Conservation (phyloP, 2,113 vertebrate genomes). For the Epinephelus fuscoguttatus region DNA sequence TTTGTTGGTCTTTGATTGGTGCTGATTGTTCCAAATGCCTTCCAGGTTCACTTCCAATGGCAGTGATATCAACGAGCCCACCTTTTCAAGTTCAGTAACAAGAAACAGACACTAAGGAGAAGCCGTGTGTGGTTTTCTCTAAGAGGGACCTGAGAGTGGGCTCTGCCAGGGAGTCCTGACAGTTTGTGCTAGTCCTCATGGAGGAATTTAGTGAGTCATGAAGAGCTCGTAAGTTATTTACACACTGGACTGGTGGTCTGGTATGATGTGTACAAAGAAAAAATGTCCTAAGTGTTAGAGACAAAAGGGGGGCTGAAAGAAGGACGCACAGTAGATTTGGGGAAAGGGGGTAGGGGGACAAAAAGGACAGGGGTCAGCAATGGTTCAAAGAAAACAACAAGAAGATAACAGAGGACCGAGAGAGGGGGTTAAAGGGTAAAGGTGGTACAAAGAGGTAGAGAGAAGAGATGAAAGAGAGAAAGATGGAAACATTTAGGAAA, state of each 20-base stretch:
- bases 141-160: not conserved
- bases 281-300: constrained; percentile 23
- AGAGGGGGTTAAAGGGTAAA: not conserved
- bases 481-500: not conserved
- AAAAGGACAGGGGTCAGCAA: constrained; percentile 16
- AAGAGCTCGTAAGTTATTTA: constrained; percentile 15
- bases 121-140: not conserved
- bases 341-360: constrained; percentile 22
- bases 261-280: constrained; percentile 37
- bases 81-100: constrained; percentile 70
- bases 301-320: constrained; percentile 2
- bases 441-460: not conserved
- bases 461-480: not conserved
- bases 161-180: constrained; percentile 17
- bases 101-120: constrained; percentile 74
- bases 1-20: constrained; percentile 10
- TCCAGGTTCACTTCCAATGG: constrained; percentile 54
- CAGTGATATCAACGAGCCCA: constrained; percentile 76
- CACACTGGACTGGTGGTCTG: constrained; percentile 33
- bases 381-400: constrained; percentile 25
- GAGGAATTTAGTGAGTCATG: not conserved
- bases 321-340: not conserved
- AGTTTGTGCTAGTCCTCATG: constrained; percentile 9
- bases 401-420: constrained; percentile 12
- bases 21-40: constrained; percentile 49